Evolutionary conservation across 2,888 invertebrate species (phyloP).

Genomic region (Andrena dorsata): DNA sequence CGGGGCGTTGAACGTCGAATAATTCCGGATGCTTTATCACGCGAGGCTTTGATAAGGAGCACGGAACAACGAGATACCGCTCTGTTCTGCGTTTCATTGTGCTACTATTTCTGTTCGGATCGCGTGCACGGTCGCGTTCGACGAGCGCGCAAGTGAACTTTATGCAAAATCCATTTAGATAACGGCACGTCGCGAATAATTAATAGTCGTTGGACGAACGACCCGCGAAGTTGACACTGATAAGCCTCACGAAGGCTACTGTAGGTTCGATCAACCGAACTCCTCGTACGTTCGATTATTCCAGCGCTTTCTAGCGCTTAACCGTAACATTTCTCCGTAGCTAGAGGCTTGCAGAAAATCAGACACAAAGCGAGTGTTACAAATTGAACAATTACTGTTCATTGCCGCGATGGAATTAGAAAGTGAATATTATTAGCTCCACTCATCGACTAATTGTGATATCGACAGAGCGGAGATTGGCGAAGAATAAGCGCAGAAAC

Average conservation of each 20-base stretch:
- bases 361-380: too few relatives aligned
- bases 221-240: conserved; percentile 3
- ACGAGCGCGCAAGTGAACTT: conserved; percentile 31
- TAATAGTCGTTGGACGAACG: conserved; percentile 37
- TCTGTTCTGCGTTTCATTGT: conserved; percentile 51
- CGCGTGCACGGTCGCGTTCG: conserved; percentile 23
- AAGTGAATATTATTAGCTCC: conserved; percentile 53
- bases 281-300: background rate
- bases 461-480: conserved; percentile 34
- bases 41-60: conserved; percentile 60
- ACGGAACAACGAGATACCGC: conserved; percentile 63
- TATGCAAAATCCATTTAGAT: conserved; percentile 56
- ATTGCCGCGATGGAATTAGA: conserved; percentile 32
- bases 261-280: background rate
- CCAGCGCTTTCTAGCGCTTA: too few relatives aligned
- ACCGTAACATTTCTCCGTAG: too few relatives aligned
- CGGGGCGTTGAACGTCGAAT: conserved; percentile 54
- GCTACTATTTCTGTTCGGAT: conserved; percentile 47
- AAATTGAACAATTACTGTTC: too few relatives aligned
- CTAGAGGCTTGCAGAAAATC: too few relatives aligned
- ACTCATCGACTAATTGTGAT: conserved; percentile 45
- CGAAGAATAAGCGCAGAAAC: background rate
- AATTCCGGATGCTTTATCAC: conserved; percentile 73
- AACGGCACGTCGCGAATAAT: conserved; percentile 45
- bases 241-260: conserved; percentile 6